Evolutionary conservation across 2,113 vertebrate genomes (phyloP).

Genomic region (Taurulus bubalis): DNA sequence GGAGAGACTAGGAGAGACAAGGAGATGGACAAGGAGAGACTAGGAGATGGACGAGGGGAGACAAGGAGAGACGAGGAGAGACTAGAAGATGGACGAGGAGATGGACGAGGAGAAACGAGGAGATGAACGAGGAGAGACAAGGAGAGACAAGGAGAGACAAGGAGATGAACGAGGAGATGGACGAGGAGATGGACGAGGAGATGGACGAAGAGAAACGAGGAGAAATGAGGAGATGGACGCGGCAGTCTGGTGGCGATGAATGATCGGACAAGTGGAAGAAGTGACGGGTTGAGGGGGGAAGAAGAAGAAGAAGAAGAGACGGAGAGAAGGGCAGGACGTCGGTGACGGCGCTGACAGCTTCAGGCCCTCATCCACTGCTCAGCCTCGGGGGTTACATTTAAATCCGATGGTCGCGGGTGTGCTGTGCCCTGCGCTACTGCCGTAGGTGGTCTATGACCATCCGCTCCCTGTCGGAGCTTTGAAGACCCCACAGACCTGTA

Average conservation of each 20-base stretch:
- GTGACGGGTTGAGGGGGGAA: not conserved
- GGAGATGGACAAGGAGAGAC: too few species aligned
- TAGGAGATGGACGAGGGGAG: too few species aligned
- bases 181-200: too few species aligned
- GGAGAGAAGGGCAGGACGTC: slow-evolving; percentile 32
- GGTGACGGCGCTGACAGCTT: slow-evolving; percentile 62
- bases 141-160: too few species aligned
- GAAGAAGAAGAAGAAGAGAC: slow-evolving; percentile 18
- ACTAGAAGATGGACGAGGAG: too few species aligned
- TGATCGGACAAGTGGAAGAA: slow-evolving; percentile 44
- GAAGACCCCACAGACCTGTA: not conserved
- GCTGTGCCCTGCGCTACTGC: slow-evolving; percentile 12
- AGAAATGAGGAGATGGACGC: slow-evolving; percentile 35
- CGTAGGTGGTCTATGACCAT: not conserved
- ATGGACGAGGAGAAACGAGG: too few species aligned
- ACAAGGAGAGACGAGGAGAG: too few species aligned
- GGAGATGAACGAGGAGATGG: too few species aligned
- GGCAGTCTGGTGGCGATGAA: slow-evolving; percentile 48
- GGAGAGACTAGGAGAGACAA: too few species aligned
- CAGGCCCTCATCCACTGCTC: slow-evolving; percentile 42
- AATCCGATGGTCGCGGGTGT: slow-evolving; percentile 46
- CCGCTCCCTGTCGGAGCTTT: not conserved
- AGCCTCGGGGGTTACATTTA: slow-evolving; percentile 56
- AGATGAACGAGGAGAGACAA: too few species aligned
- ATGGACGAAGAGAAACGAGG: slow-evolving; percentile 15